These are phyloP conservation scores for Lagenorhynchus albirostris DNA, from an alignment of 2,113 vertebrate species.

Conservation along the genomic window DNA sequence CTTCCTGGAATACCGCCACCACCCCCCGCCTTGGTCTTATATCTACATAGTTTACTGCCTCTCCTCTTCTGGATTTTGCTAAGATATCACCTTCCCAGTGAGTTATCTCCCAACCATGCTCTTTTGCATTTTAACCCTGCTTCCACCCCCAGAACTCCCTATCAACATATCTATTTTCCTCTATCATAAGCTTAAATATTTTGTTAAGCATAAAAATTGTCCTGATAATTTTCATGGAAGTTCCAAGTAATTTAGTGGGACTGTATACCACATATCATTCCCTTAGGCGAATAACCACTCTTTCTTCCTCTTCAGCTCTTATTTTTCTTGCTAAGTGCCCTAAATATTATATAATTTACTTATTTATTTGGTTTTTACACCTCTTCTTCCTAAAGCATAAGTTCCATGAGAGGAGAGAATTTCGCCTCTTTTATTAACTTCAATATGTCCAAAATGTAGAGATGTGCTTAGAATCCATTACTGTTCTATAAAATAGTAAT, in stretches of 20 bases:
- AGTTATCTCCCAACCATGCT: neutral
- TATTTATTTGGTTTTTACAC: neutral
- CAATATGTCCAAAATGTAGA: neutral
- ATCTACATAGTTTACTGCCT: neutral
- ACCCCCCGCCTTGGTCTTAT: rapidly evolving
- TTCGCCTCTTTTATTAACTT: neutral
- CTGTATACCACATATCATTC: neutral
- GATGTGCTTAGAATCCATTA: neutral
- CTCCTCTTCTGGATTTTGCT: neutral
- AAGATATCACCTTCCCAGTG: neutral
- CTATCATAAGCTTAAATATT: neutral
- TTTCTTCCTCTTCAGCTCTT: neutral
- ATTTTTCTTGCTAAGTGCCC: neutral
- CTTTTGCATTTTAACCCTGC: neutral
- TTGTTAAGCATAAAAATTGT: neutral
- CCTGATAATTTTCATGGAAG: neutral
- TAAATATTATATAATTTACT: neutral
- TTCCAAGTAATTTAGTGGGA: neutral
- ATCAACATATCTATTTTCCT: neutral
- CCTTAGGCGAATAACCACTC: neutral
- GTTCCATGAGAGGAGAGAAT: neutral
- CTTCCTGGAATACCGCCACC: neutral
- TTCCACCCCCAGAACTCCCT: neutral
- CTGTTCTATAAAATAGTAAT: neutral
- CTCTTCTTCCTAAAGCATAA: neutral